These are phyloP conservation scores for Diachasmimorpha longicaudata DNA, from an alignment of 1,140 invertebrate species.

Conservation along the genomic window DNA sequence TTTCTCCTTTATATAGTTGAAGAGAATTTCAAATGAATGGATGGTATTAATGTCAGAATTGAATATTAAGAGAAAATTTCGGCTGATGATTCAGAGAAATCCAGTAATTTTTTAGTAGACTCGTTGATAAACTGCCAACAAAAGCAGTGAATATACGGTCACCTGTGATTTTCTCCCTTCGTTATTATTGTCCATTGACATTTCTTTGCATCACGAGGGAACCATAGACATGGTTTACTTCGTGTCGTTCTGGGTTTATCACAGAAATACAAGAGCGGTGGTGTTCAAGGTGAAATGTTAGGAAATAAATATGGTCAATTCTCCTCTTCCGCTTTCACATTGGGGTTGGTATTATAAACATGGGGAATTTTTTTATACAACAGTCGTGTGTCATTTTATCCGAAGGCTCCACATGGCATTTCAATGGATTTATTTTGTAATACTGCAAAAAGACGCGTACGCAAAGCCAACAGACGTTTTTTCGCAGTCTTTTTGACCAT, in stretches of 20 bases:
- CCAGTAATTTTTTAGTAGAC: too few relatives aligned
- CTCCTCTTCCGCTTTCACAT: neutral
- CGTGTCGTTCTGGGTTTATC: neutral
- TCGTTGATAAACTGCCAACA: too few relatives aligned
- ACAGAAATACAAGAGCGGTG: neutral
- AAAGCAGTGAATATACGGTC: too few relatives aligned
- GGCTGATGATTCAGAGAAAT: neutral
- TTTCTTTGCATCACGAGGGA: neutral
- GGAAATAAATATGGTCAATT: neutral
- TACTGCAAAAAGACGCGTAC: conserved; percentile 56
- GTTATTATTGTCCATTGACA: neutral
- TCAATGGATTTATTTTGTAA: conserved; percentile 59
- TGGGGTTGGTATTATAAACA: neutral
- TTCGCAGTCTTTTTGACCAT: conserved; percentile 8
- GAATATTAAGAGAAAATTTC: neutral
- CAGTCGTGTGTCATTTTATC: conserved; percentile 59
- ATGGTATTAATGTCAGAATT: neutral
- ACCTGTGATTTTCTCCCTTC: too few relatives aligned
- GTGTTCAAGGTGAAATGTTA: neutral
- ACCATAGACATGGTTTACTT: too few relatives aligned
- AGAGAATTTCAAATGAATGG: neutral
- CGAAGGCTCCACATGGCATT: conserved; percentile 54
- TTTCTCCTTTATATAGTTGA: neutral
- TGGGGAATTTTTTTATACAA: conserved; percentile 43
- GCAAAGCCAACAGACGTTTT: conserved; percentile 41